Conservation (phyloP, 2,888 invertebrate genomes). For the Electrophaes corylata region DNA sequence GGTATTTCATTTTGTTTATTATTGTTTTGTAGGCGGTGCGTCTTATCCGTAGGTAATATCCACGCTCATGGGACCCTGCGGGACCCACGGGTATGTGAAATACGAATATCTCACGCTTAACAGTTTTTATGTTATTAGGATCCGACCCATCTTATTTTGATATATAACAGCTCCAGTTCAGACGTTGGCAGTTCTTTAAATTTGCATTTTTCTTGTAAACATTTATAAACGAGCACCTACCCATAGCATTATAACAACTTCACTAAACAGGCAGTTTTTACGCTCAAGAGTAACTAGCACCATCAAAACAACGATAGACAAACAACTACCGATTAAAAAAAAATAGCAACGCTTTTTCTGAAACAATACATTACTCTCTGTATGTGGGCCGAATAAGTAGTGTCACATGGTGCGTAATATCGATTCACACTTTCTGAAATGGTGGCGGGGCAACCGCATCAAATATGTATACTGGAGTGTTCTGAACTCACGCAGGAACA, state of each 20-base stretch:
- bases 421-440: conserved; percentile 56
- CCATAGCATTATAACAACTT: too few species aligned
- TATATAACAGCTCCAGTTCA: background rate
- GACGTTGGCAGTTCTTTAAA: too few species aligned
- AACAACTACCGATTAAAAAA: background rate
- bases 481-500: conserved; percentile 48
- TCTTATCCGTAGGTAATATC: conserved; percentile 43
- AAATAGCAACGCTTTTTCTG: conserved; percentile 4
- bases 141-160: conserved; percentile 28
- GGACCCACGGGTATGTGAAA: conserved; percentile 45
- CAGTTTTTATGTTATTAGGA: conserved; percentile 55
- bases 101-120: conserved; percentile 48
- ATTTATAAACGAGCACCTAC: too few species aligned
- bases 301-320: background rate
- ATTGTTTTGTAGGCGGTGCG: conserved; percentile 49
- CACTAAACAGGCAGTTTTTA: background rate
- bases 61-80: conserved; percentile 17
- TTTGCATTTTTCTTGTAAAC: too few species aligned
- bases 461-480: conserved; percentile 66
- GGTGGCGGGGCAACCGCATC: conserved; percentile 53
- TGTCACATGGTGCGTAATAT: conserved; percentile 57
- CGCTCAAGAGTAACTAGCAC: background rate
- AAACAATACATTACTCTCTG: conserved; percentile 16
- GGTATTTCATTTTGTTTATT: conserved; percentile 52
- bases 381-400: conserved; percentile 39